Evolutionary conservation across 2,113 vertebrate species (phyloP).

Genomic region (Muntiacus reevesi): DNA sequence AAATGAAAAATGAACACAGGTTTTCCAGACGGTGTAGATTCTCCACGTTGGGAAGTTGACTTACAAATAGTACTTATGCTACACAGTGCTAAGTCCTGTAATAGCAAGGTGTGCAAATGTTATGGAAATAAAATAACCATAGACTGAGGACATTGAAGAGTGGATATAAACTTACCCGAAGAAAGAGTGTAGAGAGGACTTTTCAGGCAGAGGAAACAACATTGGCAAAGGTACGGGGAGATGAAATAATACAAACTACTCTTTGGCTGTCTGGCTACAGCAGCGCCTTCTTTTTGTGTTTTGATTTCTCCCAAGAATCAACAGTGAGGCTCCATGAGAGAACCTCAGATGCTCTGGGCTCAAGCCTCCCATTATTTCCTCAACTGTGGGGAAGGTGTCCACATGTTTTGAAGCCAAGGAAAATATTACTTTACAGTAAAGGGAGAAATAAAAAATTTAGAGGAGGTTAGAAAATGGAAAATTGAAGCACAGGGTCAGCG

Average conservation of each 20-base stretch:
- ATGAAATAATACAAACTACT: neutral
- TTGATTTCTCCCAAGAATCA: neutral
- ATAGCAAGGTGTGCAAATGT: neutral
- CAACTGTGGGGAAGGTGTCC: neutral
- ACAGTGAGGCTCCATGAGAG: neutral
- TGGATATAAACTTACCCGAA: neutral
- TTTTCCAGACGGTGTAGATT: neutral
- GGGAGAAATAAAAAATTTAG: neutral
- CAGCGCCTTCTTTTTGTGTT: neutral
- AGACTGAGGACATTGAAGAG: neutral
- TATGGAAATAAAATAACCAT: neutral
- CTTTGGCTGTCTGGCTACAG: neutral
- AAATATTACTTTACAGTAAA: neutral
- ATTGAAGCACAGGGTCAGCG: slow-evolving; percentile 32
- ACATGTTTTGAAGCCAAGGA: neutral
- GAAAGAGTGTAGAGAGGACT: neutral
- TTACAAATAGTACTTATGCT: neutral
- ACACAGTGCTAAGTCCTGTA: neutral
- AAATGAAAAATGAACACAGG: neutral
- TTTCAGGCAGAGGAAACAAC: neutral
- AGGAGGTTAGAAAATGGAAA: neutral
- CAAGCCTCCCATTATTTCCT: neutral
- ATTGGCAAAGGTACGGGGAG: fast-evolving
- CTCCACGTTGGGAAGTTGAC: neutral
- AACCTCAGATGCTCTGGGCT: neutral